Base-by-base conservation (phyloP, 2,888 invertebrate species). In the Sericinus montela region DNA sequence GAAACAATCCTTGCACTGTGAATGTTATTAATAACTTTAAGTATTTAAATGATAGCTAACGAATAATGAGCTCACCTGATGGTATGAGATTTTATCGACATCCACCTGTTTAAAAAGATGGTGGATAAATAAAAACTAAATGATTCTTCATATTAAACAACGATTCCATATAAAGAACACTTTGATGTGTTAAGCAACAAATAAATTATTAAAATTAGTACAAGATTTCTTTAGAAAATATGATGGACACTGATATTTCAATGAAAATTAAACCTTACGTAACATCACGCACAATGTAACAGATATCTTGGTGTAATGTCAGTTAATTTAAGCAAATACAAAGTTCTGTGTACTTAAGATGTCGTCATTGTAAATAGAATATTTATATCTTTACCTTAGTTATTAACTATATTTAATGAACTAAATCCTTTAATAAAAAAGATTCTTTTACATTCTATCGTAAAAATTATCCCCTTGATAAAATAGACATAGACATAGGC, bases 311-410 rank as follows among this genome's bases (percentile, higher is more conserved):
- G 25, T 8, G 16, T 10, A 10, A 37, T 37, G 45, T 45, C 38
- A 45, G 30, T 30, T 32, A 37, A 32, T 45, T 32, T 39, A 15
- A 23, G 38, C 32, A 38, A 45, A 45, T 32, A 45, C 32, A n/a
- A n/a, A 45, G 32, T 38, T 39, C 29, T 13, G 38, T 37, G 14
- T 16, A 15, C 29, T 45, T 25, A 30, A 32, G 25, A 39, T 30
- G 23, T 32, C 10, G 14, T 23, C 11, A 25, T 6, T 13, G 25
- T 25, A 28, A 39, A 39, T 28, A 39, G 29, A n/a, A 25, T 29
- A 36, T 45, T 29, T 15, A 37, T 37, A 37, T 29, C 30, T 19
- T 23, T 29, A 29, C 30, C 23, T 45, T 23, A 37, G 19, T 45
- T 37, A 13, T 11, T 30, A 14, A 39, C 25, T 29, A 30, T 23